These are phyloP conservation scores for Manis crassicaudata DNA, from an alignment of 2,797 vertebrate species.

Conservation along the genomic window DNA sequence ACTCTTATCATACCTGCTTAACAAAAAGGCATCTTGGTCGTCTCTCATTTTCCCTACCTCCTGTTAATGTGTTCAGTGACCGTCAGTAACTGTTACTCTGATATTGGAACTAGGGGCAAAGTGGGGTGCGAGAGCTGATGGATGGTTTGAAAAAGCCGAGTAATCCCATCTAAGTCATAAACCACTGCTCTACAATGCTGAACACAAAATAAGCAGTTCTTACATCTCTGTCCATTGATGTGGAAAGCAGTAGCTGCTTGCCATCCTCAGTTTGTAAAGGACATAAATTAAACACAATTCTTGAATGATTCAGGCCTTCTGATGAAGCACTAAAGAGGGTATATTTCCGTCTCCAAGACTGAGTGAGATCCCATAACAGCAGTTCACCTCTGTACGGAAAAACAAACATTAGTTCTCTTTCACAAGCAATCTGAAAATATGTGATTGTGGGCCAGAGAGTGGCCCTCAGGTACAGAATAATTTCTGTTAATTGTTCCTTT, in stretches of 20 bases:
- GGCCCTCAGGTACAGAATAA: neutral
- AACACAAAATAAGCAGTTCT: slow-evolving; percentile 61
- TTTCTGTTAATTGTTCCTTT: neutral
- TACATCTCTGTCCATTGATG: slow-evolving; percentile 94
- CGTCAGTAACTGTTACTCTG: neutral
- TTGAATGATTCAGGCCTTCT: slow-evolving; percentile 94
- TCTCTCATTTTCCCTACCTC: neutral
- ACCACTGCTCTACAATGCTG: no score
- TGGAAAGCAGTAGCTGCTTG: slow-evolving; percentile 92
- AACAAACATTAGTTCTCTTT: neutral
- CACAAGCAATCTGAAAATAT: neutral
- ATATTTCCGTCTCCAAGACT: slow-evolving; percentile 93
- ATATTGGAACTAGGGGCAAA: neutral
- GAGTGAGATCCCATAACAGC: slow-evolving; percentile 93
- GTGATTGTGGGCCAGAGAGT: neutral
- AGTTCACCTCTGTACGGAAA: slow-evolving; percentile 91
- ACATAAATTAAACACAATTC: slow-evolving; percentile 95
- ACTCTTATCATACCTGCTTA: neutral
- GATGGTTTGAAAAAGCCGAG: neutral
- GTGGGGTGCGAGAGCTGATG: neutral
- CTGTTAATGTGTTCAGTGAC: neutral
- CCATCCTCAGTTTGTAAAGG: slow-evolving; percentile 85
- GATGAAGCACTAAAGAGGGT: slow-evolving; percentile 90
- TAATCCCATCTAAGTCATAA: neutral
- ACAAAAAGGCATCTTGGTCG: neutral